These are phyloP conservation scores for Odontomyia ornata DNA, from an alignment of 2,888 invertebrate genomes.

Conservation along the genomic window DNA sequence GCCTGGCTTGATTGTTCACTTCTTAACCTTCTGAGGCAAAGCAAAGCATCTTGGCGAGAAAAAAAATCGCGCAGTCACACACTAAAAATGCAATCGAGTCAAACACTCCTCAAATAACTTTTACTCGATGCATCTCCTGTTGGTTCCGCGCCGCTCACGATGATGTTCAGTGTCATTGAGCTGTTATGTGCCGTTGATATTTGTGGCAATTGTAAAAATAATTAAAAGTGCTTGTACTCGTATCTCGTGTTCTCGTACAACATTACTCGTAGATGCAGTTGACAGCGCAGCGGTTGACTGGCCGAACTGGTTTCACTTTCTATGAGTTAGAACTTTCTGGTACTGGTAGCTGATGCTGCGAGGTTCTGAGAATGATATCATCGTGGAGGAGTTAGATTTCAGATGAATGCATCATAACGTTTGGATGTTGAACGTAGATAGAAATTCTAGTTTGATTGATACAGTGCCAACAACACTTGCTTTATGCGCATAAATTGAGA, in stretches of 20 bases:
- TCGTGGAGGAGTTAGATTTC: not conserved
- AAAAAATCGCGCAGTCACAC: not conserved
- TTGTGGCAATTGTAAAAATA: constrained; percentile 6
- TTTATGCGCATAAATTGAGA: no score
- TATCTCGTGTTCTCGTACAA: not conserved
- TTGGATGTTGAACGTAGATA: no score
- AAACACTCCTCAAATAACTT: constrained; percentile 14
- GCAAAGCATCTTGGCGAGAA: constrained; percentile 1
- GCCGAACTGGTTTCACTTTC: constrained; percentile 39
- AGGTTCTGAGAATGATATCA: constrained; percentile 3
- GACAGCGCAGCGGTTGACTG: not conserved
- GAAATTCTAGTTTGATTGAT: no score
- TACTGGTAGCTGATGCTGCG: not conserved
- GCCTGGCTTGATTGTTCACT: constrained; percentile 26
- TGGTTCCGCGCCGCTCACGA: not conserved
- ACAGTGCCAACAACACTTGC: no score
- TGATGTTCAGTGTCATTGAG: constrained; percentile 27
- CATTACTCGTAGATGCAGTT: not conserved
- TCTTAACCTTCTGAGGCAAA: constrained; percentile 17
- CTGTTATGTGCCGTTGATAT: constrained; percentile 16
- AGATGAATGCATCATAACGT: no score
- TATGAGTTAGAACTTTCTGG: constrained; percentile 24
- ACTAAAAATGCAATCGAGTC: not conserved
- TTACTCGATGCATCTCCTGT: not conserved
- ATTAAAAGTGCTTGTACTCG: constrained; percentile 8